These are phyloP conservation scores for Gnathonemus echidnorhynchus DNA, from an alignment of 2,113 vertebrate genomes.

Conservation along the genomic window DNA sequence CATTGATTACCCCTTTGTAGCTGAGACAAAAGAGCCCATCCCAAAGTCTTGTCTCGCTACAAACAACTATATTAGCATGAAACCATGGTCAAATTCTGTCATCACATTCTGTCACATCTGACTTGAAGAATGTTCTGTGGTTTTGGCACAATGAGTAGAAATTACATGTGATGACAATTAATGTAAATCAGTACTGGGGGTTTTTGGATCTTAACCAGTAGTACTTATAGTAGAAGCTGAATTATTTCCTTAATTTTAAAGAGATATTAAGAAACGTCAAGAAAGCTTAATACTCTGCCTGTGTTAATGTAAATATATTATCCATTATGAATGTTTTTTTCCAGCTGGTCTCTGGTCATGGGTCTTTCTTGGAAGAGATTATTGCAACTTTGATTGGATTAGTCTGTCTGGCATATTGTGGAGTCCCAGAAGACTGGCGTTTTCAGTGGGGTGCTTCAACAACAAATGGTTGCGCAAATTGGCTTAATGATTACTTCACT, in stretches of 20 bases:
- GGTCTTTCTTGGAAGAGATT: background rate
- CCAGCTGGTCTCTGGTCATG: background rate
- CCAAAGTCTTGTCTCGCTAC: background rate
- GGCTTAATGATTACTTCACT: slow-evolving; percentile 5
- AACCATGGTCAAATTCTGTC: background rate
- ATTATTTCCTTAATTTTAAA: background rate
- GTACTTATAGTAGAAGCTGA: background rate
- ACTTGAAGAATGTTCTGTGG: background rate
- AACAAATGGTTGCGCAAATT: slow-evolving; percentile 15
- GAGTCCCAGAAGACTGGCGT: background rate
- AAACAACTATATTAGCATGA: background rate
- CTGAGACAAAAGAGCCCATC: background rate
- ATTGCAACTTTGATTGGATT: background rate
- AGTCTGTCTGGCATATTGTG: background rate
- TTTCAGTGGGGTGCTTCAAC: background rate
- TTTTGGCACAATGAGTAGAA: background rate
- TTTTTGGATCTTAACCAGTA: background rate
- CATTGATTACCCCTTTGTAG: background rate
- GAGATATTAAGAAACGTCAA: background rate
- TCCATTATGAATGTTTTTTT: background rate
- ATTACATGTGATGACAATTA: background rate
- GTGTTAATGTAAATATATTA: background rate
- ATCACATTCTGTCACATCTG: background rate
- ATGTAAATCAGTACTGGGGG: background rate
- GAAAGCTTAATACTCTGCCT: background rate